Base-by-base conservation (phyloP, 2,888 invertebrate species). In the Epicampocera succincta region DNA sequence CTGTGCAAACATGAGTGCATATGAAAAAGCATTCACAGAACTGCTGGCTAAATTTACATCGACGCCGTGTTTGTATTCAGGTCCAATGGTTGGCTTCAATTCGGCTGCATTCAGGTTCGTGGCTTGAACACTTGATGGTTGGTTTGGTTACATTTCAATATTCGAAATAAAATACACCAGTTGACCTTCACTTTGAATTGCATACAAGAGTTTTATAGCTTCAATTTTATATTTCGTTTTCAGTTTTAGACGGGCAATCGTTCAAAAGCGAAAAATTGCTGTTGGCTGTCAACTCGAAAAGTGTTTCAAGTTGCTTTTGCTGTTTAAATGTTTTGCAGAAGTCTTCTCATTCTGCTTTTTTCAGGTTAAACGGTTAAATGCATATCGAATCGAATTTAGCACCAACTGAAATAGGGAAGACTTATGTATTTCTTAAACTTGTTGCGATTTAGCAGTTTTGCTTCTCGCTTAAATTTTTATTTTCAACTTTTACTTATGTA, bases 111-210 rank as follows among this genome's bases (percentile, higher is more conserved):
- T 78, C 46, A 66, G 52, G 75, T 66, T 65, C 79, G 46, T 44
- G 52, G 48, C 50, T 77, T 77, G 19, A 79, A 19, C 56, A 48
- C 17, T 75, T 52, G 52, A 3, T 66, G 40, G 8, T 48, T 68
- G 79, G 80, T 50, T 48, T 68, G 79, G 80, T 50, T 71, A 71
- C 71, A 77, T 71, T 65, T 77, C 38, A 48, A 44, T 68, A 79
- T 52, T 52, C 29, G 52, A 66, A 17, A 58, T 38, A 33, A 29
- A 13, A 61, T 21, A 48, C 54, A 78, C 82, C 42, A 65, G 82
- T 82, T 71, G 74, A 78, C 82, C 82, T 82, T 82, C 82, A 82
- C 78, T 82, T 82, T 82, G 78, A 82, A 82, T 66, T 65, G 58
- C 72, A 79, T 40, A 40, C 66, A 73, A 79, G 78, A 82, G 74